phyloP scores from a whole-genome alignment of 2,888 invertebrate species.

The Caenorhabditis plicata region DNA sequence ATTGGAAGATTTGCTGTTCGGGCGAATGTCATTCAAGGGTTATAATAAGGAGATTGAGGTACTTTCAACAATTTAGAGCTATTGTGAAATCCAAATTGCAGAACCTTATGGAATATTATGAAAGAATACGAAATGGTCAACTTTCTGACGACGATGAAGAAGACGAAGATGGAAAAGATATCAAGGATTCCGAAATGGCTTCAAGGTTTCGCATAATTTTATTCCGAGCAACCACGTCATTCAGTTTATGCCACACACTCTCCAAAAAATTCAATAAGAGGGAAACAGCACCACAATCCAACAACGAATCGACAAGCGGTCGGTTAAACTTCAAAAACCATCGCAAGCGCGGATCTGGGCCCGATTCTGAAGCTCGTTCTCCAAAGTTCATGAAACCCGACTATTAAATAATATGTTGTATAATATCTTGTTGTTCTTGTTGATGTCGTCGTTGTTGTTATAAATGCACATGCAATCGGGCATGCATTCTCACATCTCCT shows the following conservation, averaged over 20 bases:
- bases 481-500: not conserved
- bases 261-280: not conserved
- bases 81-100: slow-evolving; percentile 11
- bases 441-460: too few relatives aligned
- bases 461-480: not conserved
- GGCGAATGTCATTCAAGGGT: slow-evolving; percentile 85
- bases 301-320: not conserved
- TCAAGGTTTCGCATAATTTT: not conserved
- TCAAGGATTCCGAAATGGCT: slow-evolving; percentile 49
- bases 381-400: not conserved
- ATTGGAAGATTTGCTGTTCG: slow-evolving; percentile 80
- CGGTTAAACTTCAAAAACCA: not conserved
- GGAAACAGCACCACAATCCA: not conserved
- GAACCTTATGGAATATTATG: slow-evolving; percentile 46
- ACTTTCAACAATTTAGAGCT: slow-evolving; percentile 1
- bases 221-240: not conserved
- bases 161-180: slow-evolving; percentile 41
- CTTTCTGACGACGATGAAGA: slow-evolving; percentile 36
- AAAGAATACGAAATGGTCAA: slow-evolving; percentile 36
- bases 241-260: not conserved
- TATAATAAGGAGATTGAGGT: slow-evolving; percentile 88
- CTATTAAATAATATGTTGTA: not conserved
- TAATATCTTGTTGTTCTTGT: too few relatives aligned
- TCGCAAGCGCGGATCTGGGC: not conserved
- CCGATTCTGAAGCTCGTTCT: not conserved